A percentile compares a stretch with the other conserved stretches of the same genome.
Evolutionary conservation across 2,113 vertebrate species (phyloP).

Genomic region (Stomatorhinus ivindoensis): DNA sequence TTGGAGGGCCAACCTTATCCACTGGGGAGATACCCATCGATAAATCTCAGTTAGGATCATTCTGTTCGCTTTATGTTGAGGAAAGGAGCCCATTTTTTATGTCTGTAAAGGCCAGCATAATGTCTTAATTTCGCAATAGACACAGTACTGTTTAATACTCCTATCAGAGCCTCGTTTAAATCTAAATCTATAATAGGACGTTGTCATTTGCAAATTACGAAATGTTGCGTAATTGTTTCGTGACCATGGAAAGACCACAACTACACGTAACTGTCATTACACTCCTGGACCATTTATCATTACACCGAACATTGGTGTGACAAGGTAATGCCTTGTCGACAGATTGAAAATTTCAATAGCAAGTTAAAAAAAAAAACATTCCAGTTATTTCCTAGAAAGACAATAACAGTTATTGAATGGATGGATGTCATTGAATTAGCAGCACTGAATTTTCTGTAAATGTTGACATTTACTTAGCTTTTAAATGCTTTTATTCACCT

Average conservation of each 20-base stretch:
- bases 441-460: background rate
- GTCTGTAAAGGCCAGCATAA: background rate
- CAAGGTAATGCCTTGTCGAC: background rate
- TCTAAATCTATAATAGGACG: background rate
- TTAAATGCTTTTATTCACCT: background rate
- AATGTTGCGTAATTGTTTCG: background rate
- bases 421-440: background rate
- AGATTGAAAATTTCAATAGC: background rate
- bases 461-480: background rate
- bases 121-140: background rate
- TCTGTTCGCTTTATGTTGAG: background rate
- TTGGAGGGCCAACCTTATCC: background rate
- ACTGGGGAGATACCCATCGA: background rate
- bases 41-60: background rate
- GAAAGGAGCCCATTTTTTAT: background rate
- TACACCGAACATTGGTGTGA: background rate
- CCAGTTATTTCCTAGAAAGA: background rate
- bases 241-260: background rate
- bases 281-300: background rate
- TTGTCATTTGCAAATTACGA: background rate
- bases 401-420: background rate
- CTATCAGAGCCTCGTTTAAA: background rate
- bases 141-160: background rate
- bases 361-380: background rate
- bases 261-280: background rate